Percentiles rank a stretch among this genome's conserved stretches.
These are phyloP conservation scores for Zootermopsis nevadensis DNA, from an alignment of 2,888 invertebrate genomes.

Conservation along the genomic window DNA sequence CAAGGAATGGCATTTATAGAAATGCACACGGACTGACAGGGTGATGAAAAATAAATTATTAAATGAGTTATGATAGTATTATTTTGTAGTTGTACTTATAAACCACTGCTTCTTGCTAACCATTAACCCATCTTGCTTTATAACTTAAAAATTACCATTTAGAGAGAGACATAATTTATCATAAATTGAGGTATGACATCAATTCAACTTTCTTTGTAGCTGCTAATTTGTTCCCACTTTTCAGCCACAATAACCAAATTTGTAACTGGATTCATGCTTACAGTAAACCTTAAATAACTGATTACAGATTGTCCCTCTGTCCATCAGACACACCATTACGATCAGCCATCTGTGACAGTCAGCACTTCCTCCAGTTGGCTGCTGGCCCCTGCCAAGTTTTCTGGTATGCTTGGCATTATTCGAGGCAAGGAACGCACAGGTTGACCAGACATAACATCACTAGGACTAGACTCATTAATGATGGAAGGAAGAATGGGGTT, in stretches of 20 bases:
- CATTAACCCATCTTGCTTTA: neutral
- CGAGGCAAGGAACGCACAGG: slow-evolving; percentile 37
- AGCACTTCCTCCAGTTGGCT: slow-evolving; percentile 20
- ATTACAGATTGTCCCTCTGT: slow-evolving; percentile 11
- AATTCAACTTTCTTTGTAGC: neutral
- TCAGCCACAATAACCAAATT: neutral
- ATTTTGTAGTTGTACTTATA: neutral
- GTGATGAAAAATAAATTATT: neutral
- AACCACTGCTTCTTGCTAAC: too few species aligned
- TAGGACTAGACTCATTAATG: neutral
- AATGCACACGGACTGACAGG: neutral
- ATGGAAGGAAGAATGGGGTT: neutral
- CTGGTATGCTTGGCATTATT: slow-evolving; percentile 46
- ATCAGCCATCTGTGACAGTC: neutral
- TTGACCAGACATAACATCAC: neutral
- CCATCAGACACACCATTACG: neutral
- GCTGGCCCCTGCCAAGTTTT: slow-evolving; percentile 35
- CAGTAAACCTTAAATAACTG: neutral
- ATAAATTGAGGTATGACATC: neutral
- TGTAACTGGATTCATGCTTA: neutral
- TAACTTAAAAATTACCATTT: neutral
- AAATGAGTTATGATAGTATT: slow-evolving; percentile 10
- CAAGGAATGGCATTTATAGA: neutral
- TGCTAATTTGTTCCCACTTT: neutral
- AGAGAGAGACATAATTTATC: neutral